Base-by-base conservation (phyloP, 2,888 invertebrate species). In the Eupithecia insigniata region DNA sequence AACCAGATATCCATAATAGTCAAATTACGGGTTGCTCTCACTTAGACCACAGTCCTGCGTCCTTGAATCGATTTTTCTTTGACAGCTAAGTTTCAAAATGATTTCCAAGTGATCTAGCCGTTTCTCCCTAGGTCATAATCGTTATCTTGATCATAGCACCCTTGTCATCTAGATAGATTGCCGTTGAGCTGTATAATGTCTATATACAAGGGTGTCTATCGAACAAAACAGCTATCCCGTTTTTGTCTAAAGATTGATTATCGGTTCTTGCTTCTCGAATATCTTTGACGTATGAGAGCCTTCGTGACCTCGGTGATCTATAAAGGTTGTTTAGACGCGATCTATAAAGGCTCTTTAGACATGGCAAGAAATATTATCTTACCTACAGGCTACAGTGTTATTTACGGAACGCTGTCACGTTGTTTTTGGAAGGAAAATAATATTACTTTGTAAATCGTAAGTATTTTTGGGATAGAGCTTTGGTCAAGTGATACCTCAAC, bases 201-300 rank as follows among this genome's bases (percentile, higher is more conserved):
- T 55, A 14, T 26, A 55, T 55, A 22, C n/a, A 55, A 51, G 22
- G 43, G 69, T 69, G 87, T 85, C 88, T 89, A 89, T 90, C 88
- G 85, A 84, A 64, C 36, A 62, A 62, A 85, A 81, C 82, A 83
- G 77, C 36, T 60, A 76, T 84, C 85, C 84, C 85, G 85, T 91
- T 91, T 92, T 91, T 91, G 89, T 90, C 85, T 85, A 80, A 76
- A 85, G 90, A 92, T 92, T 90, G 92, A 92, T 92, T 80, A 82
- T 83, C 82, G 78, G 83, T 81, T 81, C 79, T 74, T 69, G 72
- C 66, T 72, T 65, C 67, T 74, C 66, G 51, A 68, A 67, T 72
- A 68, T 68, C 71, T 70, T 66, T 67, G 69, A 69, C 71, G 62
- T 58, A 66, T 12, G 64, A 51, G 64, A 65, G 66, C 66, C 71